Evolutionary conservation across 1,140 invertebrate genomes (phyloP), one percentile per base, ranked within the genome.

Genomic region (Argopecten irradians): DNA sequence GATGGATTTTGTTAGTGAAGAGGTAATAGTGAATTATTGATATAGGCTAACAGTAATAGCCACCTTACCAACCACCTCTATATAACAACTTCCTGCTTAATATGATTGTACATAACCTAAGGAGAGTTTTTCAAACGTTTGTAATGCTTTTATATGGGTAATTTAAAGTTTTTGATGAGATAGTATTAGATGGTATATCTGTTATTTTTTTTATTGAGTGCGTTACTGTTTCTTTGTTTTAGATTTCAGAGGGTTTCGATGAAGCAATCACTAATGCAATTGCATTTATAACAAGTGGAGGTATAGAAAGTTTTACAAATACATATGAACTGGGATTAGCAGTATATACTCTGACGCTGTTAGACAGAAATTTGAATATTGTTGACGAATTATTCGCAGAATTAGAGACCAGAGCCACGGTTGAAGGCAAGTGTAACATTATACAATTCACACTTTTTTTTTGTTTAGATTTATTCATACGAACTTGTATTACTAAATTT

Each of bases 271-370:
- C 32, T 19, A n/a, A 14, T 16, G 43, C 39, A 43, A 86, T 34
- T 8, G 22, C 9, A 14, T 90, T 34, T 82, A 35, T 86, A 33
- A 33, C 43, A 41, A 32, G n/a, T n/a, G 55, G 46, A 83, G 39
- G 22, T 32, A 71, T 36, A 43, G 32, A 32, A 19, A 41, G 36
- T 28, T 32, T 85, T 71, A 0, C 1, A 0, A 88, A 84, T 55
- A 55, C 84, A 19, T 89, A 83, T 82, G 55, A 89, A 33, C 34
- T 83, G 3, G 88, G 89, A 14, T 71, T 88, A 1, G 22, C 32
- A 9, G 86, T 87, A 9, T 92, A 92, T 87, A 86, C 90, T 33
- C 33, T 91, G 32, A 86, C 87, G 7, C 85, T 92, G 11, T 34
- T 84, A 2, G 46, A 83, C 11, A 46, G 34, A 32, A 28, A 35